Evolutionary conservation across 2,888 invertebrate genomes (phyloP), one percentile per base, ranked within the genome.

Genomic region (Timema podura): DNA sequence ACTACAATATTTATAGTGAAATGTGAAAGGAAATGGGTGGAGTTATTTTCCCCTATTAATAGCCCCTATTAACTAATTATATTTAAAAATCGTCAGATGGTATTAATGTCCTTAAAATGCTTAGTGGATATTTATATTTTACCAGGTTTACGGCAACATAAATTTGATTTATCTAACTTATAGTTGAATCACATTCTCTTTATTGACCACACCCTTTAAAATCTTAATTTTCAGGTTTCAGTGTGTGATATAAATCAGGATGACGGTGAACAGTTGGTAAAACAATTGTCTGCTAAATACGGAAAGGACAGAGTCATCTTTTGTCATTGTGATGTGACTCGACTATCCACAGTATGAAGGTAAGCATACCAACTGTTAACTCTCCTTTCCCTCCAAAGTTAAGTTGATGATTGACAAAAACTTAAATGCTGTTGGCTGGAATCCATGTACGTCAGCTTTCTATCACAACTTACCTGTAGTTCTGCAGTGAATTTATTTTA

Each of bases 301-400:
- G 89, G 89, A 61, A 86, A 89, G 76, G 89, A 89, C 78, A 86
- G 87, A 72, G 88, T 90, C 10, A 82, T 91, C 73, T 91, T 89
- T 79, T 90, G 89, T 76, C 88, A 88, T 67, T 90, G 91, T 77
- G 91, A 91, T 77, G 91, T 91, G 74, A 91, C 91, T 0, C n/a
- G 91, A 91, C 80, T 91, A 91, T 80, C 87, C 88, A 49, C 91
- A 91, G 78, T 91, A 89, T 78, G 91, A 91, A 84, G 89, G 90
- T 90, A 80, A 78, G 76, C 30, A 30, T 30, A 30, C 30, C 30
- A 30, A 76, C 48, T 16, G 16, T 68, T 71, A 65, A 68, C 30
- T 1, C 30, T 30, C 30, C 30, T 30, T 30, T 30, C 30, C 30
- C 30, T 30, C 30, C 3, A 3, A 30, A 30, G 30, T 30, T 2